A percentile compares a stretch with the other conserved stretches of the same genome.
Evolutionary conservation across 2,888 invertebrate species (phyloP).

Genomic region (Eilema depressum): DNA sequence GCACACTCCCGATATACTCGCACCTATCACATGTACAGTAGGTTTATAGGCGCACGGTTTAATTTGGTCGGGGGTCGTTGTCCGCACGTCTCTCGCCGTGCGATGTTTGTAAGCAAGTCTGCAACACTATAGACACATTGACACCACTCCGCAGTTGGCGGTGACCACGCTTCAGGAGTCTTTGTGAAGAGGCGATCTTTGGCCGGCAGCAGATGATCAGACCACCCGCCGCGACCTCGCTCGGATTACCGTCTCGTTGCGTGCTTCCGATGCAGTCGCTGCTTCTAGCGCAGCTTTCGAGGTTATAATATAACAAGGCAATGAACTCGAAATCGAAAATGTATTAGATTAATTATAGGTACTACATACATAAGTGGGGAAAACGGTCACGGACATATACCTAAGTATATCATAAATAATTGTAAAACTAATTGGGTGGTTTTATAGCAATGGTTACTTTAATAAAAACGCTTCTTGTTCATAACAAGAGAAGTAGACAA

Average conservation of each 20-base stretch:
- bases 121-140: conserved; percentile 2
- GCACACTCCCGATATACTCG: neutral
- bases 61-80: conserved; percentile 30
- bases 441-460: neutral
- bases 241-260: neutral
- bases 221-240: conserved; percentile 1
- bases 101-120: conserved; percentile 10
- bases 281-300: conserved; percentile 5
- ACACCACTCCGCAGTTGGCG: neutral
- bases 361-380: neutral
- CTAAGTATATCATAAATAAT: neutral
- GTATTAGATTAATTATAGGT: neutral
- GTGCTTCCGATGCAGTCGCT: conserved; percentile 15
- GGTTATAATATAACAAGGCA: conserved; percentile 17
- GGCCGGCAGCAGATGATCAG: neutral
- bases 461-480: neutral
- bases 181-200: neutral
- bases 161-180: neutral
- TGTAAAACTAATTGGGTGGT: neutral
- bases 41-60: conserved; percentile 20
- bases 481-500: neutral
- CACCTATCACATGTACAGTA: neutral
- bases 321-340: conserved; percentile 14
- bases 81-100: conserved; percentile 14
- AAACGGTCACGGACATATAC: neutral